phyloP scores from a whole-genome alignment of 2,888 invertebrate species.

The Clostera curtula region DNA sequence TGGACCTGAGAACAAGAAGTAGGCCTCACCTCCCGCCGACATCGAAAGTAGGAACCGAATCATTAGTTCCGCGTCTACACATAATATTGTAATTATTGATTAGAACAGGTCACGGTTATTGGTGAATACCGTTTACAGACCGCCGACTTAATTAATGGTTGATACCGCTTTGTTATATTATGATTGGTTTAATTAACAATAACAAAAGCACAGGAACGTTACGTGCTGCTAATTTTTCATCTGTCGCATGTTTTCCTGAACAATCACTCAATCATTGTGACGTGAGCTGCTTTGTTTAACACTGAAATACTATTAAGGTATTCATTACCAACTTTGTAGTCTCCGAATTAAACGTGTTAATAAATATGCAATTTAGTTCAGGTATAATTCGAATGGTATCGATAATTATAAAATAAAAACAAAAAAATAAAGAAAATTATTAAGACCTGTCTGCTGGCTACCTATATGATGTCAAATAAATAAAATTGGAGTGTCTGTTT shows the following conservation, averaged over 20 bases:
- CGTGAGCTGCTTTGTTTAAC: too few relatives aligned
- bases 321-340: too few relatives aligned
- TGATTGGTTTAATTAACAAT: slow-evolving; percentile 47
- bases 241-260: slow-evolving; percentile 24
- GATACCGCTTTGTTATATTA: slow-evolving; percentile 29
- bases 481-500: too few relatives aligned
- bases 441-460: too few relatives aligned
- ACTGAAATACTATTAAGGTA: too few relatives aligned
- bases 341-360: too few relatives aligned
- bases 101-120: slow-evolving; percentile 61
- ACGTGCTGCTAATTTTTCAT: slow-evolving; percentile 39
- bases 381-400: too few relatives aligned
- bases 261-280: slow-evolving; percentile 31
- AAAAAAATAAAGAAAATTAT: too few relatives aligned
- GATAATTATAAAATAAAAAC: too few relatives aligned
- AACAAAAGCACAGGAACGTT: slow-evolving; percentile 39
- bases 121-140: slow-evolving; percentile 45
- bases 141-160: slow-evolving; percentile 54
- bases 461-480: too few relatives aligned
- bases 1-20: too few relatives aligned
- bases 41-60: slow-evolving; percentile 39
- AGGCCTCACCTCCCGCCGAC: slow-evolving; percentile 40
- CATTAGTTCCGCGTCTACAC: slow-evolving; percentile 62
- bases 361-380: too few relatives aligned
- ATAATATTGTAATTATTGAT: slow-evolving; percentile 69